These are phyloP conservation scores for Lepus americanus DNA, from an alignment of 2,113 vertebrate species.

Conservation along the genomic window DNA sequence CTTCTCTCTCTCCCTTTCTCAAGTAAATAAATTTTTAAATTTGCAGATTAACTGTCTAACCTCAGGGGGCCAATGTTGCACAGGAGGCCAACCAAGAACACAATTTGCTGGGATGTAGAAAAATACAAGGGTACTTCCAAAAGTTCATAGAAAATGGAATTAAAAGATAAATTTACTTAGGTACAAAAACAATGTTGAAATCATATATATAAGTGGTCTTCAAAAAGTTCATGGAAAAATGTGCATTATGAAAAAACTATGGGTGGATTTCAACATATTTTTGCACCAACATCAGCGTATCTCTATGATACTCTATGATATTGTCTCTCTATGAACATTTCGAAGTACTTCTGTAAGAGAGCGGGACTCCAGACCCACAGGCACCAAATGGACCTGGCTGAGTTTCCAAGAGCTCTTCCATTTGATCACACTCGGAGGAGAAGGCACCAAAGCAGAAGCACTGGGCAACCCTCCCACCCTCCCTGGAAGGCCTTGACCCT, in stretches of 20 bases:
- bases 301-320: no score
- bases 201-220: no score
- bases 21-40: no score
- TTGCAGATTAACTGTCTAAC: neutral
- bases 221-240: no score
- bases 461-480: neutral
- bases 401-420: neutral
- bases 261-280: no score
- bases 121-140: neutral
- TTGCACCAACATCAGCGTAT: no score
- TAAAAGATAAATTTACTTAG: no score
- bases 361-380: neutral
- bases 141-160: no score
- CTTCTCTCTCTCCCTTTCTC: no score
- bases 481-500: rapidly evolving
- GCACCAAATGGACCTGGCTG: neutral
- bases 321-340: no score
- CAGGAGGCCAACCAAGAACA: neutral
- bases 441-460: neutral
- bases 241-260: no score
- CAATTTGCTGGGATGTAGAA: neutral
- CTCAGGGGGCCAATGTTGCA: neutral
- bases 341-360: neutral
- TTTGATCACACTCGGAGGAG: neutral
- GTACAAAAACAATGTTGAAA: no score